phyloP scores from a whole-genome alignment of 2,888 invertebrate genomes.

The Tiliacea citrago region DNA sequence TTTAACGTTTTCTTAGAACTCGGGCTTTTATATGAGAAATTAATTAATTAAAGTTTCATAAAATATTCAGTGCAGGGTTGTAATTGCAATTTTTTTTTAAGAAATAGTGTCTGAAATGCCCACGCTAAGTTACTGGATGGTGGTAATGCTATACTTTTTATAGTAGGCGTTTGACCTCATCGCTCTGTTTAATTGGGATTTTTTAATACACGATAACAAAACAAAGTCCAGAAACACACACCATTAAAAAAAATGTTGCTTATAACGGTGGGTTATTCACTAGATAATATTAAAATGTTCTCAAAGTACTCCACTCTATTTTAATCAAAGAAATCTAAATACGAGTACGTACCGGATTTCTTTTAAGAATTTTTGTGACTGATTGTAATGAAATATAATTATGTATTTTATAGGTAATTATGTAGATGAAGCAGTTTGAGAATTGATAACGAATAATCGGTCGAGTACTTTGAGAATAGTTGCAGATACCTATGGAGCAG shows the following conservation, averaged over 20 bases:
- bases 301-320: no score
- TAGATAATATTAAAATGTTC: no score
- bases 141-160: slow-evolving; percentile 10
- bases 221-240: background rate
- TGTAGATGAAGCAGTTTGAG: no score
- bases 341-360: no score
- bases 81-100: background rate
- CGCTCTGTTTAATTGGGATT: background rate
- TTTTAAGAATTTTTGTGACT: no score
- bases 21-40: background rate
- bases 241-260: background rate
- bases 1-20: background rate
- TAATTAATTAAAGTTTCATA: background rate
- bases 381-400: no score
- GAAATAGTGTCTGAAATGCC: background rate
- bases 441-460: no score
- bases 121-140: background rate
- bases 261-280: no score
- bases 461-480: no score
- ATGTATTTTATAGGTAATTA: no score
- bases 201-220: background rate
- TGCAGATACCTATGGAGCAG: no score
- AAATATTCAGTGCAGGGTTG: background rate
- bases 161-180: slow-evolving; percentile 15
- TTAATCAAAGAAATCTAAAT: no score